phyloP scores from a whole-genome alignment of 2,888 invertebrate genomes.

The Polymixis flavicincta region DNA sequence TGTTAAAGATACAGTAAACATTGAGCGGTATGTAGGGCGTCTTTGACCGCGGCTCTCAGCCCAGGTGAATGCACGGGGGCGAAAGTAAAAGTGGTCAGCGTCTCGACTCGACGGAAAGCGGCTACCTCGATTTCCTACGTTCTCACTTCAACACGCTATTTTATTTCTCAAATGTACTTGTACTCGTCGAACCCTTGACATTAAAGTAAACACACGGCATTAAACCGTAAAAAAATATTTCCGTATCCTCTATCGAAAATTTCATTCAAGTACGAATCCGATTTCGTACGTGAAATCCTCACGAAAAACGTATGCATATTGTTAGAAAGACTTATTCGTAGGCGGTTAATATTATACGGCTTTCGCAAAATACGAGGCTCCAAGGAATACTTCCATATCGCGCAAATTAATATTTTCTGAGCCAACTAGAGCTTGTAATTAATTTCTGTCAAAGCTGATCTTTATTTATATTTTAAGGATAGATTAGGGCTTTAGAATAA shows the following conservation, averaged over 20 bases:
- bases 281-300: constrained; percentile 14
- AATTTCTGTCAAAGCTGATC: constrained; percentile 40
- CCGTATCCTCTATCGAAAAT: constrained; percentile 33
- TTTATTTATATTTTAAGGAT: constrained; percentile 40
- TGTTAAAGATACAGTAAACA: constrained; percentile 69
- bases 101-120: constrained; percentile 75
- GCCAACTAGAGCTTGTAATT: constrained; percentile 49
- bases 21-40: constrained; percentile 75
- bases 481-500: constrained; percentile 19
- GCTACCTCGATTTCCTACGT: constrained; percentile 76
- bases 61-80: constrained; percentile 85
- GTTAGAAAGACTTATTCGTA: constrained; percentile 3
- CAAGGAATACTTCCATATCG: constrained; percentile 32
- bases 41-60: constrained; percentile 71
- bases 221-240: constrained; percentile 22
- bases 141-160: constrained; percentile 58
- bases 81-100: constrained; percentile 87
- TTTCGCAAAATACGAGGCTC: constrained; percentile 35
- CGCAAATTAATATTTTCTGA: constrained; percentile 53
- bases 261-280: constrained; percentile 28
- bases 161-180: constrained; percentile 43
- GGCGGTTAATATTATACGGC: constrained; percentile 6
- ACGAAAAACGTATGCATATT: constrained; percentile 20
- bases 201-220: constrained; percentile 28
- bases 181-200: constrained; percentile 45